Evolutionary conservation across 2,113 vertebrate genomes (phyloP).

Genomic region (Dicrurus megarhynchus): DNA sequence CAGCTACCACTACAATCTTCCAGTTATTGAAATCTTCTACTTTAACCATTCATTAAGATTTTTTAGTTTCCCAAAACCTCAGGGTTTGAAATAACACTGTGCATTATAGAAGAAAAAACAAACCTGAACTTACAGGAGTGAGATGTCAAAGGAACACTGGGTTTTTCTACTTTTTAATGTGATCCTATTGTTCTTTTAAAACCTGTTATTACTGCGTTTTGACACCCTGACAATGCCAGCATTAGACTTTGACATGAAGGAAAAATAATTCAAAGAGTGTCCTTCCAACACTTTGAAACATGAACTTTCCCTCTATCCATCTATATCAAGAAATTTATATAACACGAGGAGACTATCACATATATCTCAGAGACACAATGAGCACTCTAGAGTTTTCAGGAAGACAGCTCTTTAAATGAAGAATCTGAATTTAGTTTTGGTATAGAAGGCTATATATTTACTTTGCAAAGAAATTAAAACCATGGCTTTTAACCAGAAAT

Average conservation of each 20-base stretch:
- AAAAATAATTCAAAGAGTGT: neutral
- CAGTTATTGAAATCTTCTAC: neutral
- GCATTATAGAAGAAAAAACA: neutral
- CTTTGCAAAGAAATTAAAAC: constrained; percentile 42
- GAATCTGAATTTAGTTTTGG: neutral
- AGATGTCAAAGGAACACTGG: neutral
- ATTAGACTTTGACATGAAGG: neutral
- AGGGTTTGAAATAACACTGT: neutral
- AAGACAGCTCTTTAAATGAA: neutral
- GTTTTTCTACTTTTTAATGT: neutral
- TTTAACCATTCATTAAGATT: neutral
- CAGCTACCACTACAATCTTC: neutral
- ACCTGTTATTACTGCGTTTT: neutral
- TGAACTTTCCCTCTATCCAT: neutral
- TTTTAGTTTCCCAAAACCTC: neutral
- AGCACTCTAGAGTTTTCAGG: neutral
- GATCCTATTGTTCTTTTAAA: neutral
- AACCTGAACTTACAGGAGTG: neutral
- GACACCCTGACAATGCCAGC: neutral
- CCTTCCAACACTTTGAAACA: neutral
- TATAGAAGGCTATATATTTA: neutral
- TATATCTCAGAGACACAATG: neutral
- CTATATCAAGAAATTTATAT: neutral
- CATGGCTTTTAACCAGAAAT: constrained; percentile 31
- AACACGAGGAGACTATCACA: neutral